Percentiles rank a stretch among this genome's conserved stretches.
Conservation (phyloP, 2,113 vertebrate genomes). For the Alosa alosa region DNA sequence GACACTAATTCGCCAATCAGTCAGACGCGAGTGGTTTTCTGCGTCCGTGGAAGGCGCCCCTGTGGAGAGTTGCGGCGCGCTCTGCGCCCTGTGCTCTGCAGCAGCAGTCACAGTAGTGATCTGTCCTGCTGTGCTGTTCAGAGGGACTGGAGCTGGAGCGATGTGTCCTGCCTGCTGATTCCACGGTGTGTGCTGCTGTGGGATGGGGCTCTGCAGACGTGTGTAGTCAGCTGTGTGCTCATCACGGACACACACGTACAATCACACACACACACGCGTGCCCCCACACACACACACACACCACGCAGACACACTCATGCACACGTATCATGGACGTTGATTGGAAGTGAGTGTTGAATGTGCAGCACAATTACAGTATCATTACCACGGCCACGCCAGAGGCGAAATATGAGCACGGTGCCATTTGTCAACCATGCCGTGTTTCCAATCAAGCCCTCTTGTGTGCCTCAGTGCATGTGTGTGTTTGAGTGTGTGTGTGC, state of each 20-base stretch:
- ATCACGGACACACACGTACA: neutral
- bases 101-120: neutral
- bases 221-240: conserved; percentile 3
- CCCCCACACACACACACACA: neutral
- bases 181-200: neutral
- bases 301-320: neutral
- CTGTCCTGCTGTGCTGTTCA: neutral
- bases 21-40: neutral
- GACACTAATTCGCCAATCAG: neutral
- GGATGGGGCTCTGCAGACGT: neutral
- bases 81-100: neutral
- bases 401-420: conserved; percentile 66
- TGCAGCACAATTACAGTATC: conserved; percentile 70
- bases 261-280: neutral
- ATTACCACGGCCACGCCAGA: conserved; percentile 61
- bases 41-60: too few relatives aligned
- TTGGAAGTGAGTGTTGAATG: conserved; percentile 67
- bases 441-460: conserved; percentile 66
- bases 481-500: conserved; percentile 16
- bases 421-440: conserved; percentile 66
- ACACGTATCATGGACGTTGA: conserved; percentile 57
- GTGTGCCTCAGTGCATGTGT: conserved; percentile 22
- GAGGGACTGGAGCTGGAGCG: neutral
- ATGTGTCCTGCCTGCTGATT: neutral
- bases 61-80: neutral